Percentiles rank a stretch among this genome's conserved stretches.
Conservation (phyloP, 2,888 invertebrate genomes). For the Acleris holmiana region DNA sequence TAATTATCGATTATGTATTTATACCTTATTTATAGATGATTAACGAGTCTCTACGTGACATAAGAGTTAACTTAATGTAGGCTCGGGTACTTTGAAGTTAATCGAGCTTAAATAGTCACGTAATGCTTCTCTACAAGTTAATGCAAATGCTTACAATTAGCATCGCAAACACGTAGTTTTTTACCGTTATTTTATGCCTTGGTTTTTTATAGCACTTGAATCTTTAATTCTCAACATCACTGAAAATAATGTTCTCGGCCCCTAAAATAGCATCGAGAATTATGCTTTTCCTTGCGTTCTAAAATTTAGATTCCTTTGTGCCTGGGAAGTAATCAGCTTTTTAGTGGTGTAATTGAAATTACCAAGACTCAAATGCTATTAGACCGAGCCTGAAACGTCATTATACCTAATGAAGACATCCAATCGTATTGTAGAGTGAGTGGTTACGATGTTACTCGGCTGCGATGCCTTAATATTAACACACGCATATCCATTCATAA, state of each 20-base stretch:
- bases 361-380: conserved; percentile 26
- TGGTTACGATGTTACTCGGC: conserved; percentile 27
- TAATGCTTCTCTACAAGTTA: conserved; percentile 43
- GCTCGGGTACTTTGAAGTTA: conserved; percentile 28
- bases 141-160: conserved; percentile 35
- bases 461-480: conserved; percentile 40
- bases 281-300: conserved; percentile 1
- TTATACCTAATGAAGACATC: conserved; percentile 26
- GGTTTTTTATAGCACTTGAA: conserved; percentile 29
- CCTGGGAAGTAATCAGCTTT: not conserved
- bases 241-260: conserved; percentile 15
- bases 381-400: conserved; percentile 15
- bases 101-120: conserved; percentile 44
- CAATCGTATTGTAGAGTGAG: conserved; percentile 27
- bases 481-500: conserved; percentile 41
- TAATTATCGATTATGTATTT: conserved; percentile 31
- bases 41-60: conserved; percentile 35
- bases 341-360: conserved; percentile 13
- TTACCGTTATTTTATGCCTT: conserved; percentile 46
- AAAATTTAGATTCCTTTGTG: conserved; percentile 18
- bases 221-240: conserved; percentile 10
- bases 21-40: conserved; percentile 16
- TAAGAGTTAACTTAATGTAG: conserved; percentile 26
- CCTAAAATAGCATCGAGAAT: conserved; percentile 8
- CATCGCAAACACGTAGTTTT: conserved; percentile 44